A percentile compares a stretch with the other conserved stretches of the same genome.
Conservation (phyloP, 2,113 vertebrate genomes). For the Pedetes capensis region DNA sequence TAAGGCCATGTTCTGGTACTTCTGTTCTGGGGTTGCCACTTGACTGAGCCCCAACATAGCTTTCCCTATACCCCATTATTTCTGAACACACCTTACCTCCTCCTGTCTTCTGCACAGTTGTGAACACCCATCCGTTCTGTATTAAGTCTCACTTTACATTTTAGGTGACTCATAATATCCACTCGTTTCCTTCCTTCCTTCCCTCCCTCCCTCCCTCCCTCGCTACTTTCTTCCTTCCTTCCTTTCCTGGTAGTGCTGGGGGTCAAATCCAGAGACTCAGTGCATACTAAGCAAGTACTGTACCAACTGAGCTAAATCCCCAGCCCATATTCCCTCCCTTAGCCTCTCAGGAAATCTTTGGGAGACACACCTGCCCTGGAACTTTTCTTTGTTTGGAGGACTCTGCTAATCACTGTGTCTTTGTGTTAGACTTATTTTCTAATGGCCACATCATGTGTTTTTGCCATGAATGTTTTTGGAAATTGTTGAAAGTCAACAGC, state of each 20-base stretch:
- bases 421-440: conserved; percentile 42
- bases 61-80: neutral
- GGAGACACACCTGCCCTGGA: conserved; percentile 19
- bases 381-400: conserved; percentile 13
- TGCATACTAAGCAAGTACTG: too few relatives aligned
- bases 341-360: neutral
- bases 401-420: conserved; percentile 63
- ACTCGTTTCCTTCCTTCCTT: too few relatives aligned
- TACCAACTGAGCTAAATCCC: too few relatives aligned
- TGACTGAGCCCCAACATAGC: neutral
- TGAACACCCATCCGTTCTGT: conserved; percentile 62
- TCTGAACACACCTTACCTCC: neutral
- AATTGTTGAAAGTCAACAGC: conserved; percentile 64
- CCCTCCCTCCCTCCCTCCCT: too few relatives aligned
- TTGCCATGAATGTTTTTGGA: conserved; percentile 48
- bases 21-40: conserved; percentile 31
- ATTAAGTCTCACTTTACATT: conserved; percentile 22
- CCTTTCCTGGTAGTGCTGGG: too few relatives aligned
- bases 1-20: neutral
- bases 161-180: conserved; percentile 31
- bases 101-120: neutral
- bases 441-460: conserved; percentile 35
- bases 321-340: too few relatives aligned
- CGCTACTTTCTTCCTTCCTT: too few relatives aligned
- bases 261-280: too few relatives aligned